phyloP scores from a whole-genome alignment of 2,888 invertebrate species.

The Kuschelorhynchus macadamiae region DNA sequence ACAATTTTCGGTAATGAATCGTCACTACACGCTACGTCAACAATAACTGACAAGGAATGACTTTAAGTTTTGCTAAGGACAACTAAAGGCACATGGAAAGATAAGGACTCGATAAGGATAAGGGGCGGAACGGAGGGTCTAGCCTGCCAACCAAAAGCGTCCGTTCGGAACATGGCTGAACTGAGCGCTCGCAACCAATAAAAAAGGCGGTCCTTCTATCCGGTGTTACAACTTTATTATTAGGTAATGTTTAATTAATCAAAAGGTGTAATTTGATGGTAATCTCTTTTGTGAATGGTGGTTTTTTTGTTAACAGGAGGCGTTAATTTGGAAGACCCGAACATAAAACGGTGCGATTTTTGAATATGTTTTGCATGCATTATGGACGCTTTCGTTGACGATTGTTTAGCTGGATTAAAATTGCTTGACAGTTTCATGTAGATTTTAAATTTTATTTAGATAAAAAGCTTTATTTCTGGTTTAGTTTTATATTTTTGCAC shows the following conservation, averaged over 20 bases:
- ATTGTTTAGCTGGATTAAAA: no score
- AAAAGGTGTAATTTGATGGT: conserved; percentile 40
- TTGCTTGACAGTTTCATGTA: no score
- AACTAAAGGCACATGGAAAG: conserved; percentile 47
- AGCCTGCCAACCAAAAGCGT: conserved; percentile 55
- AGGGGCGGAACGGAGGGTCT: conserved; percentile 49
- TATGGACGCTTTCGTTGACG: no score
- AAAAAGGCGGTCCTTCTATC: conserved; percentile 33
- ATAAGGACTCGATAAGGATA: conserved; percentile 49
- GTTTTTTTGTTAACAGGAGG: conserved; percentile 31
- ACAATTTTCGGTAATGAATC: conserved; percentile 13
- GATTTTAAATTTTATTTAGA: no score
- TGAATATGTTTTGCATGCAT: conserved; percentile 3
- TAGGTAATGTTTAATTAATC: conserved; percentile 57
- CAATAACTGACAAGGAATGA: conserved; percentile 28
- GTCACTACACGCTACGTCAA: conserved; percentile 27
- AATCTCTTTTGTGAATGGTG: conserved; percentile 33
- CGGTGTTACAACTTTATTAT: conserved; percentile 48
- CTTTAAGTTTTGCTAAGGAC: conserved; percentile 41
- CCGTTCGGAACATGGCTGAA: conserved; percentile 62
- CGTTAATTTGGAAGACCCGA: conserved; percentile 25
- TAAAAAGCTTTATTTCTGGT: no score
- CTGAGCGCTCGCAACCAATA: conserved; percentile 55
- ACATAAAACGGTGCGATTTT: conserved; percentile 12
- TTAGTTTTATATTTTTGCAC: no score